Conservation (phyloP, 2,113 vertebrate species). For the Toxostoma redivivum region DNA sequence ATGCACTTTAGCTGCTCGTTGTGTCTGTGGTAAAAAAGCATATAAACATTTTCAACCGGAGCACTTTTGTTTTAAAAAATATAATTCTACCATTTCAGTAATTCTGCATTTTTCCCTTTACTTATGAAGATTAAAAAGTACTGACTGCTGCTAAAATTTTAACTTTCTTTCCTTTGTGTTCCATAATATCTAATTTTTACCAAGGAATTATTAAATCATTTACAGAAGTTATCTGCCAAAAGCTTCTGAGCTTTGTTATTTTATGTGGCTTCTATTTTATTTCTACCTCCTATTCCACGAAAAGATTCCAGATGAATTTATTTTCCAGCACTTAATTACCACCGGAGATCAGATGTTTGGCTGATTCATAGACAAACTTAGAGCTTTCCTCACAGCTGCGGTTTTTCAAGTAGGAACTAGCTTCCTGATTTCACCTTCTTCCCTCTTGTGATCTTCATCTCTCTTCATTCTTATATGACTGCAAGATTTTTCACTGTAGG, state of each 20-base stretch:
- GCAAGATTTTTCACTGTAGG: conserved; percentile 24
- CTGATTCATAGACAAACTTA: conserved; percentile 49
- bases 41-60: background rate
- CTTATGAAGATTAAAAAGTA: background rate
- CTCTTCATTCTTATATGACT: background rate
- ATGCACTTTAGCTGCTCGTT: background rate
- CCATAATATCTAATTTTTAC: background rate
- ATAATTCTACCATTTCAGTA: background rate
- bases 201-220: background rate
- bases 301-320: conserved; percentile 1
- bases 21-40: background rate
- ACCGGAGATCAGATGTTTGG: conserved; percentile 45
- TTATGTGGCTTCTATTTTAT: background rate
- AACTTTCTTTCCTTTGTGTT: background rate
- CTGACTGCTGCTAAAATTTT: background rate
- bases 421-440: conserved; percentile 41
- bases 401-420: conserved; percentile 43
- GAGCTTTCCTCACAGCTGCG: background rate
- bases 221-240: background rate
- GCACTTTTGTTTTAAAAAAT: background rate
- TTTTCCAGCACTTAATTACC: conserved; percentile 44
- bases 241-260: background rate
- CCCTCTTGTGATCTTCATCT: background rate
- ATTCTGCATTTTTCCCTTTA: background rate
- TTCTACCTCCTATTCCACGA: background rate